A percentile compares a stretch with the other conserved stretches of the same genome.
Conservation (phyloP, 2,113 vertebrate species). For the Austrofundulus limnaeus region DNA sequence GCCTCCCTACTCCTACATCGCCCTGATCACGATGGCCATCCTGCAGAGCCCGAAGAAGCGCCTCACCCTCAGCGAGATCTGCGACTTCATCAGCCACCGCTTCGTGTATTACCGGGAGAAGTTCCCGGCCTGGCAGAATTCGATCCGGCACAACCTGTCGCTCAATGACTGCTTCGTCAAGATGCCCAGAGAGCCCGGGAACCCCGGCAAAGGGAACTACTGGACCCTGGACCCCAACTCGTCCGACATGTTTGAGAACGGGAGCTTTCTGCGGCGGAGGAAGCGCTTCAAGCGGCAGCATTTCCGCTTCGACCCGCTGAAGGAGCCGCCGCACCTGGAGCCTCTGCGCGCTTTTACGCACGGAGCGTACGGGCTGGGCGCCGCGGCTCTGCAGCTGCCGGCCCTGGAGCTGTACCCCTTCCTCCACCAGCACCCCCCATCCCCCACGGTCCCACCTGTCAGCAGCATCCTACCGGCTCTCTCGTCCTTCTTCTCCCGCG, state of each 20-base stretch:
- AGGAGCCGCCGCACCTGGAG: constrained; percentile 74
- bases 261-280: constrained; percentile 81
- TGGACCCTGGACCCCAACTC: constrained; percentile 85
- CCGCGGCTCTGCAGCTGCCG: constrained; percentile 74
- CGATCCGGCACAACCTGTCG: constrained; percentile 82
- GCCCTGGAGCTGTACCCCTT: constrained; percentile 76
- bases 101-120: constrained; percentile 82
- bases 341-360: constrained; percentile 68
- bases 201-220: constrained; percentile 84
- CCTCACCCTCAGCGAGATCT: constrained; percentile 83
- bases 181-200: constrained; percentile 82
- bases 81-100: constrained; percentile 83
- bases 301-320: constrained; percentile 73
- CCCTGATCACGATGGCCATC: constrained; percentile 84
- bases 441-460: constrained; percentile 73
- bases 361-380: constrained; percentile 70
- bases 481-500: constrained; percentile 78
- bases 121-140: constrained; percentile 86
- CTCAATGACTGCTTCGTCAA: constrained; percentile 84
- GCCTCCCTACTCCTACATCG: constrained; percentile 84
- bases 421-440: constrained; percentile 64
- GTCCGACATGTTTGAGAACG: constrained; percentile 85
- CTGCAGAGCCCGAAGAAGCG: constrained; percentile 82
- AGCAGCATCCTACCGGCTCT: constrained; percentile 79
- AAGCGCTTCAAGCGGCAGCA: constrained; percentile 83